These are phyloP conservation scores for Remorina albescens DNA, from an alignment of 2,797 vertebrate species.

Conservation along the genomic window DNA sequence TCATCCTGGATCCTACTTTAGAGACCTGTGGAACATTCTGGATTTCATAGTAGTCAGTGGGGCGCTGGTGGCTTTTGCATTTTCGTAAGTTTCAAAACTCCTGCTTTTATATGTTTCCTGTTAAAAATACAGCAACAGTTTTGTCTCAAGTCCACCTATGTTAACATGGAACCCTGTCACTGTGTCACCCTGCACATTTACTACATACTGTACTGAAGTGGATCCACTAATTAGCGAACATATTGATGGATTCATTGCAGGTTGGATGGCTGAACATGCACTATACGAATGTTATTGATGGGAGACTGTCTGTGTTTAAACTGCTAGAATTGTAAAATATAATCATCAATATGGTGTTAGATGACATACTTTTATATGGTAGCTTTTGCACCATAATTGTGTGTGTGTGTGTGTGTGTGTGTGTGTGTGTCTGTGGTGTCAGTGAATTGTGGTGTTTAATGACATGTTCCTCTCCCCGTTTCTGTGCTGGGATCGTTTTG, in stretches of 20 bases:
- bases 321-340: not conserved
- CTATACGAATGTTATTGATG: not conserved
- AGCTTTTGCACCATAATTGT: too few relatives aligned
- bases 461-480: conserved; percentile 74
- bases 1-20: conserved; percentile 95
- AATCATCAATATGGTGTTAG: not conserved
- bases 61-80: conserved; percentile 97
- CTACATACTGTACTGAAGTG: not conserved
- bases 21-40: conserved; percentile 98
- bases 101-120: not conserved
- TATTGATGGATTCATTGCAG: not conserved
- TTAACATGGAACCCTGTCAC: not conserved
- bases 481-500: conserved; percentile 86
- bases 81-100: conserved; percentile 91
- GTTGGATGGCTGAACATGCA: not conserved
- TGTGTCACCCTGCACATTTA: not conserved
- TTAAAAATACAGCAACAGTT: not conserved
- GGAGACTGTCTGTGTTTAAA: not conserved
- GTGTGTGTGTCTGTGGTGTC: not conserved
- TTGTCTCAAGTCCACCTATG: not conserved
- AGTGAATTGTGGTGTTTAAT: conserved; percentile 64
- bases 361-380: not conserved
- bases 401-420: not conserved
- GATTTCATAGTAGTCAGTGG: conserved; percentile 99
- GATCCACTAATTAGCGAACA: not conserved